These are phyloP conservation scores for Notospermus geniculatus DNA, from an alignment of 1,140 invertebrate species.

Conservation along the genomic window DNA sequence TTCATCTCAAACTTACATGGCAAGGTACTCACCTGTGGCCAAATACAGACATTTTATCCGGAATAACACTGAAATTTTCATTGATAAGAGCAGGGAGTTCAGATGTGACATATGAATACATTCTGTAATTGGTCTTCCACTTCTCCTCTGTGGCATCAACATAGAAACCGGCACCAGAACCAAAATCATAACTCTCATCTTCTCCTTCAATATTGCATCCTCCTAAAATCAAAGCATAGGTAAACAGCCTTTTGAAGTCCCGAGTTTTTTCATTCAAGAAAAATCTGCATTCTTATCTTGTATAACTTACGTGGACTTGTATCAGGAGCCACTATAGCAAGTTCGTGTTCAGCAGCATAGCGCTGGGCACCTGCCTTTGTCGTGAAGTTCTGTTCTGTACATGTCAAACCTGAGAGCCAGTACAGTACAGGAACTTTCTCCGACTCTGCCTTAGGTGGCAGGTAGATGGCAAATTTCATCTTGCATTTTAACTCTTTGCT, in stretches of 20 bases:
- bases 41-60: constrained; percentile 68
- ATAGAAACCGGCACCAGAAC: constrained; percentile 93
- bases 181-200: constrained; percentile 86
- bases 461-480: constrained; percentile 90
- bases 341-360: constrained; percentile 75
- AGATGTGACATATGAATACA: constrained; percentile 94
- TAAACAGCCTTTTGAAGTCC: too few relatives aligned
- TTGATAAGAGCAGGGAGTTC: constrained; percentile 81
- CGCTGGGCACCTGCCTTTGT: constrained; percentile 91
- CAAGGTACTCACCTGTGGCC: constrained; percentile 65
- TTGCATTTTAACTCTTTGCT: constrained; percentile 77
- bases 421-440: constrained; percentile 81
- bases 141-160: constrained; percentile 86
- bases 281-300: neutral
- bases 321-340: constrained; percentile 89
- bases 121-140: constrained; percentile 92
- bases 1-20: too few relatives aligned
- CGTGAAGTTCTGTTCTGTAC: constrained; percentile 95
- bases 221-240: constrained; percentile 56
- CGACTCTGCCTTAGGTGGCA: constrained; percentile 75
- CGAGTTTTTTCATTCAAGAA: too few relatives aligned
- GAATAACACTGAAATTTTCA: constrained; percentile 66
- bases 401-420: constrained; percentile 89
- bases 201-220: constrained; percentile 86
- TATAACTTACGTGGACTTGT: constrained; percentile 79